Percentiles rank a stretch among this genome's conserved stretches.
Evolutionary conservation across 2,888 invertebrate species (phyloP).

Genomic region (Sesia bembeciformis): DNA sequence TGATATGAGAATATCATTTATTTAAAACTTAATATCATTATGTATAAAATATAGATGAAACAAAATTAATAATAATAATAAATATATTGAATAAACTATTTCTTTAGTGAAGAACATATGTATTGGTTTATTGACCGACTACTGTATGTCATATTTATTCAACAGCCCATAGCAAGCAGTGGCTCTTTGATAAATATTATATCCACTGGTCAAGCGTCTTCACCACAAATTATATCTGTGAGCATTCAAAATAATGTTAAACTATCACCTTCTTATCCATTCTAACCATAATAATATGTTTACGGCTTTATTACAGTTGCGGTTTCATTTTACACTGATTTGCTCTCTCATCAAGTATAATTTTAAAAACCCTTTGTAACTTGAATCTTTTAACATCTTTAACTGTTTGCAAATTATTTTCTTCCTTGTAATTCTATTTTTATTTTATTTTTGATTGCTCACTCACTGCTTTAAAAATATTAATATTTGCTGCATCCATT

Average conservation of each 20-base stretch:
- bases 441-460: neutral
- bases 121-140: neutral
- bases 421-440: neutral
- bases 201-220: constrained; percentile 66
- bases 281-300: neutral
- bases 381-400: neutral
- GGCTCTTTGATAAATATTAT: constrained; percentile 69
- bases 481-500: neutral
- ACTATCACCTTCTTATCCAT: neutral
- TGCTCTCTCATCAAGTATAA: neutral
- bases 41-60: no score
- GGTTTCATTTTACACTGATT: neutral
- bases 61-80: no score
- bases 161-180: constrained; percentile 66
- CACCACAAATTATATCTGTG: constrained; percentile 64
- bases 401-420: neutral
- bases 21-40: no score
- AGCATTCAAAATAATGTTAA: constrained; percentile 30
- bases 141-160: constrained; percentile 10
- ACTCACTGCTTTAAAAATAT: neutral
- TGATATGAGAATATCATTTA: no score
- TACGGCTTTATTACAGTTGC: neutral
- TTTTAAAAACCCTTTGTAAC: neutral
- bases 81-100: no score
- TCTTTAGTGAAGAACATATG: no score